These are phyloP conservation scores for Pantala flavescens DNA, from an alignment of 1,140 invertebrate species.

Conservation along the genomic window DNA sequence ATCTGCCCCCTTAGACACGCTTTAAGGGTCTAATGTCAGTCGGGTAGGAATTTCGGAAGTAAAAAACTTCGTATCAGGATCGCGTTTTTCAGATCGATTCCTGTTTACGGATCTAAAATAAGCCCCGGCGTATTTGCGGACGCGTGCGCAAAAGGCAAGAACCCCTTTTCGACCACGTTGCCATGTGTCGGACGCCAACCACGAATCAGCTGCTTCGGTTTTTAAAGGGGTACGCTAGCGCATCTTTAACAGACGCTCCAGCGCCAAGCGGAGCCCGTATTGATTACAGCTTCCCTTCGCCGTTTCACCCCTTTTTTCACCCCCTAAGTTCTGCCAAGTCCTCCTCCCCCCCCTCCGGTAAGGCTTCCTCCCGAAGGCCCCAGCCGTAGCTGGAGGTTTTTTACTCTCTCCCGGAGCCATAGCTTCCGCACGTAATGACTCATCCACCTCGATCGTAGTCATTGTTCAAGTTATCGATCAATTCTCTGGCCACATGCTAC, in stretches of 20 bases:
- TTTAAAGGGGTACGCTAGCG: background rate
- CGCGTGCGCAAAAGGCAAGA: background rate
- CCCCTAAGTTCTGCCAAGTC: background rate
- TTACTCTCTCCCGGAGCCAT: background rate
- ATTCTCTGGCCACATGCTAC: background rate
- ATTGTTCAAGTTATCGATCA: background rate
- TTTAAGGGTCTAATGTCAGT: no score
- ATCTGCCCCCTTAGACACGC: no score
- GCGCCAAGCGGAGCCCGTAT: background rate
- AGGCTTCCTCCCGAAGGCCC: background rate
- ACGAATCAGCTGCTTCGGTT: background rate
- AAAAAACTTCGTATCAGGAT: background rate
- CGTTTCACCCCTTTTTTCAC: slow-evolving; percentile 1
- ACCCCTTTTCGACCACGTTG: background rate
- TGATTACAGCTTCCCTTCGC: background rate
- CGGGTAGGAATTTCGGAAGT: no score
- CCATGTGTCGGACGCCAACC: background rate
- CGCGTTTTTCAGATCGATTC: background rate
- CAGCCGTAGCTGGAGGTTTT: background rate
- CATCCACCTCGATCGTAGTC: background rate
- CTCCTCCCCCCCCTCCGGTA: background rate
- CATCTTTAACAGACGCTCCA: slow-evolving; percentile 8
- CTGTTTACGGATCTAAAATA: slow-evolving; percentile 3
- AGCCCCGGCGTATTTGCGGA: background rate
- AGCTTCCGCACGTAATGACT: background rate